Conservation (phyloP, 2,797 vertebrate species). For the Rousettus madagascariensis region DNA sequence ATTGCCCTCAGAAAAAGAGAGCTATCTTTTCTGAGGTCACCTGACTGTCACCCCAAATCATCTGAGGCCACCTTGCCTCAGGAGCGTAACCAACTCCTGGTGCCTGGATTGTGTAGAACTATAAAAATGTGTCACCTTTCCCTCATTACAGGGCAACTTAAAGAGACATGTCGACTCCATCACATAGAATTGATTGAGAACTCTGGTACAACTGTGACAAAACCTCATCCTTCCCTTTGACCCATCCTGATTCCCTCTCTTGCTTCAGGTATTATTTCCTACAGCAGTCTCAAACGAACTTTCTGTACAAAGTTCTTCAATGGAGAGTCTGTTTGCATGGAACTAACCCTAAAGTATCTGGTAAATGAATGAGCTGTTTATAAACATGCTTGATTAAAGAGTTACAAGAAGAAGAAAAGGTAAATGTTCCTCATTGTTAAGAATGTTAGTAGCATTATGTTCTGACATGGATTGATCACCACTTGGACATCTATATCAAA, state of each 20-base stretch:
- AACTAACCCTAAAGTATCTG: not conserved
- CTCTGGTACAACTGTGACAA: rapidly evolving
- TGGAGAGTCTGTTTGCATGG: not conserved
- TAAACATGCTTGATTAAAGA: not conserved
- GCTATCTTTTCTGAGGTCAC: not conserved
- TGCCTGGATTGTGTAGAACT: not conserved
- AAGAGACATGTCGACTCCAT: not conserved
- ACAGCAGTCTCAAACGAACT: not conserved
- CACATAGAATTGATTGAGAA: not conserved
- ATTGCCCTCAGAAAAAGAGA: not conserved
- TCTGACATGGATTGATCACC: not conserved
- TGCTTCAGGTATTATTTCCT: not conserved
- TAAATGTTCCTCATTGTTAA: not conserved
- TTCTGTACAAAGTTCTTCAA: not conserved
- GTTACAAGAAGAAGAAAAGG: not conserved
- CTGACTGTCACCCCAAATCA: not conserved
- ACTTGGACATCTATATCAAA: not conserved
- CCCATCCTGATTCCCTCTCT: not conserved
- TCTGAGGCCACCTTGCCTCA: not conserved
- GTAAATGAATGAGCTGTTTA: not conserved
- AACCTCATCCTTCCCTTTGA: not conserved
- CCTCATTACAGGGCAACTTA: not conserved
- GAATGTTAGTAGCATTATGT: not conserved
- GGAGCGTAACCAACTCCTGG: not conserved
- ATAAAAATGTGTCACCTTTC: not conserved